These are phyloP conservation scores for Drosophila anomelani DNA, from an alignment of 2,888 invertebrate species.

Conservation along the genomic window DNA sequence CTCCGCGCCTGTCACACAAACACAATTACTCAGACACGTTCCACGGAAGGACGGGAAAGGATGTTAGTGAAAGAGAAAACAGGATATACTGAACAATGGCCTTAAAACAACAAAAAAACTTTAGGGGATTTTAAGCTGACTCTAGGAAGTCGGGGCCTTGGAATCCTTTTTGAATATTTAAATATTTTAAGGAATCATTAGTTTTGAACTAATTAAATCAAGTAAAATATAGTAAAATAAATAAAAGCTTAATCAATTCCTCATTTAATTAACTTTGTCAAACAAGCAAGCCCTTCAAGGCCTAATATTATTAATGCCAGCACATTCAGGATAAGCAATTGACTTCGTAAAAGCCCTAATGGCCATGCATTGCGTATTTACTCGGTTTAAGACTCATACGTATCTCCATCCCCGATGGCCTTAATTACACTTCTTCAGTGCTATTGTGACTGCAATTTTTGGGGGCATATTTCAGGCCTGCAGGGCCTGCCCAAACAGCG, in stretches of 20 bases:
- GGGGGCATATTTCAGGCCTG: constrained; percentile 15
- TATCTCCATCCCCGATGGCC: constrained; percentile 33
- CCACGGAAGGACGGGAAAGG: constrained; percentile 4
- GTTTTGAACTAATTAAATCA: not conserved
- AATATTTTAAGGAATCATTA: not conserved
- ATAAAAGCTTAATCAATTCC: not conserved
- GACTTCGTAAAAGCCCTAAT: constrained; percentile 15
- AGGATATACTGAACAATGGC: not conserved
- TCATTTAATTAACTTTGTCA: not conserved
- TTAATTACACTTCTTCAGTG: constrained; percentile 38
- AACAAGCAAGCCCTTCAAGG: not conserved
- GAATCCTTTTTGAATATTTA: not conserved
- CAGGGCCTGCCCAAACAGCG: constrained; percentile 39
- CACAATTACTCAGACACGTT: constrained; percentile 65
- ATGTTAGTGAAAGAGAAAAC: constrained; percentile 8
- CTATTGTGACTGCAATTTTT: constrained; percentile 26
- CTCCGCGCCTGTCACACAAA: constrained; percentile 62
- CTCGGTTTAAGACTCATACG: not conserved
- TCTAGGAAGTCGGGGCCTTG: not conserved
- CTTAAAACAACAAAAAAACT: not conserved
- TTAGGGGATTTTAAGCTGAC: not conserved
- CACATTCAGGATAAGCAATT: not conserved
- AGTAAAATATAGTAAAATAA: not conserved
- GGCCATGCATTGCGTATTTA: constrained; percentile 8
- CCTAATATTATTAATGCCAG: not conserved